phyloP scores from a whole-genome alignment of 2,888 invertebrate species.

The Aphodius granarius region DNA sequence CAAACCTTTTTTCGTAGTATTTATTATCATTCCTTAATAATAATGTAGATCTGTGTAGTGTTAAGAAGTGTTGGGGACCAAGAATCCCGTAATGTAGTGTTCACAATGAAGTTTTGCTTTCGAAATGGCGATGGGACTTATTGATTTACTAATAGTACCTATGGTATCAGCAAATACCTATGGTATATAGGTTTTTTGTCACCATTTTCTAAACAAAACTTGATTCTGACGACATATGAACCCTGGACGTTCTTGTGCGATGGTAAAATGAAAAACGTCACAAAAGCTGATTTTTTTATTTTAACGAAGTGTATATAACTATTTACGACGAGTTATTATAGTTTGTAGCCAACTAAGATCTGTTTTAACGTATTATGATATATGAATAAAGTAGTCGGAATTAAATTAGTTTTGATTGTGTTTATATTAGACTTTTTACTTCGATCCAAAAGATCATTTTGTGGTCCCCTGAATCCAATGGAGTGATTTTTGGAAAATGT shows the following conservation, averaged over 20 bases:
- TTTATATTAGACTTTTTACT: background rate
- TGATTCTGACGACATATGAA: no score
- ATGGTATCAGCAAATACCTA: no score
- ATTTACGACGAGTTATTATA: constrained; percentile 20
- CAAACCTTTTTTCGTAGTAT: constrained; percentile 7
- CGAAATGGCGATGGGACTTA: background rate
- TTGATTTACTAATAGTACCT: background rate
- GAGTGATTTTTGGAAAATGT: no score
- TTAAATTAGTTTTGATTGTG: background rate
- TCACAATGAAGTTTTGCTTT: no score
- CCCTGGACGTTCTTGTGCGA: background rate
- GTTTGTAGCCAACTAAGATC: constrained; percentile 21
- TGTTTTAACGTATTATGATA: constrained; percentile 19
- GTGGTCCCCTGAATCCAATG: no score
- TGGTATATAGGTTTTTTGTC: no score
- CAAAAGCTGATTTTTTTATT: background rate
- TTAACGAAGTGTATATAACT: constrained; percentile 27
- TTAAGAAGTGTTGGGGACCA: constrained; percentile 1
- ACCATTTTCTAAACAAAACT: no score
- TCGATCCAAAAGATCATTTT: background rate
- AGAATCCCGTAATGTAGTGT: no score
- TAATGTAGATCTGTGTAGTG: constrained; percentile 2
- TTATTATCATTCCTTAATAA: background rate
- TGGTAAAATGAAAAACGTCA: background rate
- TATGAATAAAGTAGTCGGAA: constrained; percentile 21